Evolutionary conservation across 2,797 vertebrate genomes (phyloP), one percentile per base, ranked within the genome.

Genomic region (Neosilurus hyrtlii): DNA sequence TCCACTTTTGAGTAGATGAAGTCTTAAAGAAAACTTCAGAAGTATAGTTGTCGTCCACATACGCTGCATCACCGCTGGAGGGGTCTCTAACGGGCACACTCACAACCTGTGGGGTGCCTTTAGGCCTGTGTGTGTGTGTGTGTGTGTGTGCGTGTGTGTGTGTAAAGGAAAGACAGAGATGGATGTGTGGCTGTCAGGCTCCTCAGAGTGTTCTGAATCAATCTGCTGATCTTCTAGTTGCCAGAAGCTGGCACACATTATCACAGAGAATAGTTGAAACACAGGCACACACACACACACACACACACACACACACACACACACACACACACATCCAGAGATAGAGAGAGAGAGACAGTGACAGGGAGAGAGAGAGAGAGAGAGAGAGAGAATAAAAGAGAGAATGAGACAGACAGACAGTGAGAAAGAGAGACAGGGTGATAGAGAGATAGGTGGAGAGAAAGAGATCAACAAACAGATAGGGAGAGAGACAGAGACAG

Each of bases 211-310:
- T 86, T 76, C 80, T 65, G 49, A 73, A 87, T 81, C 30, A 79
- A 24, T 79, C 61, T 76, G 70, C 56, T 79, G 82, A 59, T 77
- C 70, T 52, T 80, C 75, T 78, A 30, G 74, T 79, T 75, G 81
- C 82, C 79, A 78, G 83, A 77, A 77, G 66, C 65, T 71, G 57
- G 63, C 56, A 85, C 79, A 76, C 72, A 81, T 70, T 76, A 84
- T 76, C 79, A 81, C 16, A 20, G 54, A 49, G 37, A 22, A 59
- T 81, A 57, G 51, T 49, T 18, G 70, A 75, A 22, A 74, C 57
- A 35, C 35, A 9, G 14, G 75, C 71, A 37, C 51, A 68, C 56
- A 63, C 57, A 63, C 35, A 71, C 37, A 70, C 67, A 83, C 52
- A 82, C 61, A 76, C 24, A 59, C 43, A 75, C 26, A 75, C 61